phyloP scores from a whole-genome alignment of 2,888 invertebrate species.

The Nemotelus pantherinus region DNA sequence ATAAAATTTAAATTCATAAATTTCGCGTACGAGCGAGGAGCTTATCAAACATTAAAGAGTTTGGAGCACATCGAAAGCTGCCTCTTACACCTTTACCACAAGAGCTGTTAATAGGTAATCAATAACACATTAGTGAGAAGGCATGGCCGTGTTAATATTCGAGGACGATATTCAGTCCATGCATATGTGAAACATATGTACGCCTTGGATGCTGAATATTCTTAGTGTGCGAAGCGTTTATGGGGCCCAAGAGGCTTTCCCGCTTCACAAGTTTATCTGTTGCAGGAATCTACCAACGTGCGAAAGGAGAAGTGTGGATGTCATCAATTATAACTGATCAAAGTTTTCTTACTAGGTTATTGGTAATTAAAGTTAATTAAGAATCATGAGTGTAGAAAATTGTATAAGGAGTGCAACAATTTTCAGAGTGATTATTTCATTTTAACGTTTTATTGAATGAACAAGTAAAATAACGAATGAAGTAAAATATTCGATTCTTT shows the following conservation, averaged over 20 bases:
- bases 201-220: too few relatives aligned
- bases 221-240: too few relatives aligned
- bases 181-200: background rate
- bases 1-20: background rate
- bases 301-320: background rate
- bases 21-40: conserved; percentile 13
- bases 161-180: background rate
- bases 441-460: too few relatives aligned
- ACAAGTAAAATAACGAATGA: too few relatives aligned
- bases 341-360: too few relatives aligned
- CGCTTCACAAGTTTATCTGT: background rate
- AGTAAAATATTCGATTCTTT: too few relatives aligned
- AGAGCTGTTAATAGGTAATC: conserved; percentile 36
- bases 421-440: too few relatives aligned
- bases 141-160: background rate
- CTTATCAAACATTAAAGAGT: conserved; percentile 4
- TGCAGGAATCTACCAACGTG: background rate
- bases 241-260: too few relatives aligned
- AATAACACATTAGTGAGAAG: conserved; percentile 35
- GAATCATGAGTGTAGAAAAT: too few relatives aligned
- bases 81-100: background rate
- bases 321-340: background rate
- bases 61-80: background rate
- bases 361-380: too few relatives aligned
- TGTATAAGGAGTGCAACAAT: too few relatives aligned